A percentile compares a stretch with the other conserved stretches of the same genome.
phyloP scores from a whole-genome alignment of 2,888 invertebrate species.

The Erynnis tages region DNA sequence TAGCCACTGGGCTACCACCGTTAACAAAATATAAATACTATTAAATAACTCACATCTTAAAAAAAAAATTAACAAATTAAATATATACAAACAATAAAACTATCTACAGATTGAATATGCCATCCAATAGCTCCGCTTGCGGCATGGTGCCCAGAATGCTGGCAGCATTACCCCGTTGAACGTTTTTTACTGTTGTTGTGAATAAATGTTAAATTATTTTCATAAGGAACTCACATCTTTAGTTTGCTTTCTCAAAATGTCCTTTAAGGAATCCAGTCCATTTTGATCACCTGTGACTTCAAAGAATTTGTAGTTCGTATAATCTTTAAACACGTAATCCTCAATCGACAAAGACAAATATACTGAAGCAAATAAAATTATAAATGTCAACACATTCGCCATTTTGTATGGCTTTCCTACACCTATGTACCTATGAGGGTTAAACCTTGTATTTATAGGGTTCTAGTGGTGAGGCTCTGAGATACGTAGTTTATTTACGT shows the following conservation, averaged over 20 bases:
- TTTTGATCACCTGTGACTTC: constrained; percentile 29
- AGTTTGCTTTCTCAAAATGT: constrained; percentile 19
- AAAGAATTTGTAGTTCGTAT: constrained; percentile 35
- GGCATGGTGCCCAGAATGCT: too few relatives aligned
- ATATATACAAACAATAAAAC: too few relatives aligned
- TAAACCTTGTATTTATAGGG: neutral
- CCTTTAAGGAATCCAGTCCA: constrained; percentile 27
- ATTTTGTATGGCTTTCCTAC: neutral
- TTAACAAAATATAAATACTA: too few relatives aligned
- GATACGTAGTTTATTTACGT: too few relatives aligned
- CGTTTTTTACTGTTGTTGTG: neutral
- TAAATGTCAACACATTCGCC: neutral
- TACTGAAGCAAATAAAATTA: neutral
- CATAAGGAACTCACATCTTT: constrained; percentile 44
- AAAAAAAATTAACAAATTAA: too few relatives aligned
- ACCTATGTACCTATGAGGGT: neutral
- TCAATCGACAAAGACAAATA: neutral
- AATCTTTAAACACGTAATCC: constrained; percentile 30
- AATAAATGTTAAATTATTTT: too few relatives aligned
- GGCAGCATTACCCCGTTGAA: too few relatives aligned
- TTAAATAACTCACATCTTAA: too few relatives aligned
- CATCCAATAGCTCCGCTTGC: too few relatives aligned
- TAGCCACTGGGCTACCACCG: too few relatives aligned
- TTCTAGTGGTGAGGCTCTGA: too few relatives aligned
- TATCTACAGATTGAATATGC: too few relatives aligned